Percentiles rank a stretch among this genome's conserved stretches.
These are phyloP conservation scores for Pocota personata DNA, from an alignment of 2,888 invertebrate genomes.

Conservation along the genomic window DNA sequence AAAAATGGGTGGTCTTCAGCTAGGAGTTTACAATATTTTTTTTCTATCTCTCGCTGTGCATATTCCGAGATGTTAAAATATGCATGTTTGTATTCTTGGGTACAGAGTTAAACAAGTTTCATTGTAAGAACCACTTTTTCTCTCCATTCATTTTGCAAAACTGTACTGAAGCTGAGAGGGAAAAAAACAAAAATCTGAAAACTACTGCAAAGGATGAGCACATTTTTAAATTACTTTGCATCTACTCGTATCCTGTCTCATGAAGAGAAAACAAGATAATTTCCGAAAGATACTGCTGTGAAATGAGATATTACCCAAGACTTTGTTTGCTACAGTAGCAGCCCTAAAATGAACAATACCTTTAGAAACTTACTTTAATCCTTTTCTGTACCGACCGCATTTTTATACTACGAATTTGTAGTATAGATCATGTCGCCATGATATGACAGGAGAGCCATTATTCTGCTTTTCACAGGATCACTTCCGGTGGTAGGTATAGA, in stretches of 20 bases:
- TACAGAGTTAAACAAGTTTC: neutral
- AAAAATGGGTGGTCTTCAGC: neutral
- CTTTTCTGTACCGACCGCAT: neutral
- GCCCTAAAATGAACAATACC: neutral
- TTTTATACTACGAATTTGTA: no score
- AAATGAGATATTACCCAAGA: constrained; percentile 1
- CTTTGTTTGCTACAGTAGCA: neutral
- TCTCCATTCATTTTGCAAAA: neutral
- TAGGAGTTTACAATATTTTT: neutral
- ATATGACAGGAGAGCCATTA: neutral
- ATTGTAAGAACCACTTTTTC: neutral
- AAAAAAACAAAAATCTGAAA: neutral
- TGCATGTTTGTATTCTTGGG: neutral
- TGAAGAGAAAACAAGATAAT: neutral
- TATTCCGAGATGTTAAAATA: neutral
- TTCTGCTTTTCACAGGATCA: neutral
- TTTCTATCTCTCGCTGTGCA: neutral
- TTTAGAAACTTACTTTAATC: neutral
- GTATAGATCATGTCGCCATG: neutral
- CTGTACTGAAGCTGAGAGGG: neutral
- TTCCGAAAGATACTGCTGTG: neutral
- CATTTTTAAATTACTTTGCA: neutral
- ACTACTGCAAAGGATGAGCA: neutral
- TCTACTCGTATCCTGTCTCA: neutral
- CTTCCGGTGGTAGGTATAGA: no score